phyloP scores from a whole-genome alignment of 2,113 vertebrate species.

The Nipponia nippon region DNA sequence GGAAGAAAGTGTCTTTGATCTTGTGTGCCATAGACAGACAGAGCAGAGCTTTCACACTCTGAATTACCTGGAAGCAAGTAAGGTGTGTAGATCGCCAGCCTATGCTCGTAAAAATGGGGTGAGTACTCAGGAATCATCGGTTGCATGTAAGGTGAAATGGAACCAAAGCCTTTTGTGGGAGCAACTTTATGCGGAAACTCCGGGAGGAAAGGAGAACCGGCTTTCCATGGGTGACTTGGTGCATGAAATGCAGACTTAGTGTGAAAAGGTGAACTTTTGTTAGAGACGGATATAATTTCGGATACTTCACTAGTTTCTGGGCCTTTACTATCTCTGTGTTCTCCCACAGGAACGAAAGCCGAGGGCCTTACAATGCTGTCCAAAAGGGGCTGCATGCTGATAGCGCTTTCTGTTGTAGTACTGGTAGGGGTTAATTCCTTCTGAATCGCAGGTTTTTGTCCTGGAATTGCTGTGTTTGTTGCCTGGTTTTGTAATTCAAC shows the following conservation, averaged over 20 bases:
- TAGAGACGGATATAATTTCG: slow-evolving; percentile 47
- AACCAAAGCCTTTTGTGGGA: slow-evolving; percentile 67
- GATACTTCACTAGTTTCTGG: slow-evolving; percentile 56
- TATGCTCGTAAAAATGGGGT: slow-evolving; percentile 80
- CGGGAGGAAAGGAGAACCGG: slow-evolving; percentile 67
- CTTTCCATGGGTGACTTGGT: slow-evolving; percentile 78
- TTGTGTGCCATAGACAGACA: slow-evolving; percentile 77
- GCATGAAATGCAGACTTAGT: slow-evolving; percentile 79
- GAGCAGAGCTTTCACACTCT: slow-evolving; percentile 67
- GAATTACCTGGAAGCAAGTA: slow-evolving; percentile 77
- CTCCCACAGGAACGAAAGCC: slow-evolving; percentile 82
- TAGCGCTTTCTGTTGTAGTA: not conserved
- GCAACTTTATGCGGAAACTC: slow-evolving; percentile 77
- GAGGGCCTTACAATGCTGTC: slow-evolving; percentile 75
- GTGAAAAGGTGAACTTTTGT: slow-evolving; percentile 64
- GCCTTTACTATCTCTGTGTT: slow-evolving; percentile 71
- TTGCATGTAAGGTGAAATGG: slow-evolving; percentile 74
- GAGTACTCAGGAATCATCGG: slow-evolving; percentile 81
- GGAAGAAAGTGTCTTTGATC: slow-evolving; percentile 84
- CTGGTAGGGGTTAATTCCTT: slow-evolving; percentile 44
- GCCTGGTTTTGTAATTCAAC: slow-evolving; percentile 54
- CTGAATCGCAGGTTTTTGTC: slow-evolving; percentile 41
- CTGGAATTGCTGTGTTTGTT: slow-evolving; percentile 21
- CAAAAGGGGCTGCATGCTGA: slow-evolving; percentile 35
- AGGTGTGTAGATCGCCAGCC: slow-evolving; percentile 79